Evolutionary conservation across 1,140 invertebrate genomes (phyloP), one percentile per base, ranked within the genome.

Genomic region (Propsilocerus akamusi): DNA sequence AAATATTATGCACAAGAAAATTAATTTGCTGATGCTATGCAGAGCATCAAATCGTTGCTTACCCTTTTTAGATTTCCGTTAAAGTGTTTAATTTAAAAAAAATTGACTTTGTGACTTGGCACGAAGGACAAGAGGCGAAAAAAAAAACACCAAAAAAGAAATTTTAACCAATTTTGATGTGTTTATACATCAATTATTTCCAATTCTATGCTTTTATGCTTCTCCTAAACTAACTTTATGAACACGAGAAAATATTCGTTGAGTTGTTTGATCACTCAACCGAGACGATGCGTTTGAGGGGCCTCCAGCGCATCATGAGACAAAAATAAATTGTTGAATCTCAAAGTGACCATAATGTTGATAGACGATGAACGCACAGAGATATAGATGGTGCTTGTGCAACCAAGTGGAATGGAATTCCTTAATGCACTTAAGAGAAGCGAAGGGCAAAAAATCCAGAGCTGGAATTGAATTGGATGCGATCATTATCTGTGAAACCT

Each of bases 341-440:
- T 41, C 10, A 17, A n/a, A 41, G 14, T 41, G 34, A 41, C 34
- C 34, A 41, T 41, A 41, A 41, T 41, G 14, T 41, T 41, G 14
- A 41, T n/a, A n/a, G n/a, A n/a, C n/a, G n/a, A n/a, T n/a, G n/a
- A n/a, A n/a, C n/a, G n/a, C n/a, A n/a, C 17, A 17, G 34, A 41
- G 14, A 30, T 10, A 30, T 12, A 30, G 28, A 17, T 41, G 17
- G 10, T 7, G 17, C 6, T 41, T 41, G 14, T 41, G 14, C 34
- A 41, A 41, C 34, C 34, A 41, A 41, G 34, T 20, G 34, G 12
- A 41, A 41, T 41, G 34, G 34, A 41, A 41, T 41, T 41, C 34
- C n/a, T n/a, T n/a, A 41, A 41, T 17, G 14, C 12, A 41, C 17
- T 41, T 41, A 30, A 30, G 28, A 30, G n/a, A n/a, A n/a, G n/a